These are phyloP conservation scores for Sitodiplosis mosellana DNA, from an alignment of 1,140 invertebrate species.

Conservation along the genomic window DNA sequence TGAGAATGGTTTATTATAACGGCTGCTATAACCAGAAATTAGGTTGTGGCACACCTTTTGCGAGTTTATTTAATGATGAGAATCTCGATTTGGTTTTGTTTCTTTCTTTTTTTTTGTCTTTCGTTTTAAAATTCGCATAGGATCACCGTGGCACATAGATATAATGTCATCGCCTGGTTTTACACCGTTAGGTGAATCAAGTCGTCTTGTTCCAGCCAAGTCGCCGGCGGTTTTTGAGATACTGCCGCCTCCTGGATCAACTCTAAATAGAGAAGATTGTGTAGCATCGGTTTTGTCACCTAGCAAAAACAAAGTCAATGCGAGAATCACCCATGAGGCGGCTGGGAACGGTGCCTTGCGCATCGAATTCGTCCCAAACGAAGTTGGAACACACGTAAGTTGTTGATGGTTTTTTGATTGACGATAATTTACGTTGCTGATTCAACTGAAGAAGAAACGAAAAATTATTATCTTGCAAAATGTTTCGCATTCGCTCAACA, in stretches of 20 bases:
- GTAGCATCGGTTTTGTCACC: constrained; percentile 29
- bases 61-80: too few species aligned
- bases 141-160: constrained; percentile 77
- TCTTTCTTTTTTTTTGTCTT: neutral
- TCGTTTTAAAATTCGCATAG: constrained; percentile 35
- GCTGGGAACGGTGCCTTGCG: constrained; percentile 47
- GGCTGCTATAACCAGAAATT: too few species aligned
- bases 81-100: neutral
- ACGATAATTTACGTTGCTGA: too few species aligned
- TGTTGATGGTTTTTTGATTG: too few species aligned
- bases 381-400: constrained; percentile 70
- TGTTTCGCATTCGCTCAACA: too few species aligned
- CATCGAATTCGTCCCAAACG: constrained; percentile 76
- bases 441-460: too few species aligned
- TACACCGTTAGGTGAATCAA: constrained; percentile 60
- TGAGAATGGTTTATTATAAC: neutral
- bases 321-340: constrained; percentile 51
- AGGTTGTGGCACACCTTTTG: too few species aligned
- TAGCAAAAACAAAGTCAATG: constrained; percentile 35
- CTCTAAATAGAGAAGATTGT: constrained; percentile 25
- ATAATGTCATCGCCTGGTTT: constrained; percentile 56
- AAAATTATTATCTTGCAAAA: too few species aligned
- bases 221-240: constrained; percentile 69
- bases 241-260: constrained; percentile 32
- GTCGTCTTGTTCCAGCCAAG: constrained; percentile 71